Base-by-base conservation (phyloP, 1,140 invertebrate species). In the Trachelipus rathkii region DNA sequence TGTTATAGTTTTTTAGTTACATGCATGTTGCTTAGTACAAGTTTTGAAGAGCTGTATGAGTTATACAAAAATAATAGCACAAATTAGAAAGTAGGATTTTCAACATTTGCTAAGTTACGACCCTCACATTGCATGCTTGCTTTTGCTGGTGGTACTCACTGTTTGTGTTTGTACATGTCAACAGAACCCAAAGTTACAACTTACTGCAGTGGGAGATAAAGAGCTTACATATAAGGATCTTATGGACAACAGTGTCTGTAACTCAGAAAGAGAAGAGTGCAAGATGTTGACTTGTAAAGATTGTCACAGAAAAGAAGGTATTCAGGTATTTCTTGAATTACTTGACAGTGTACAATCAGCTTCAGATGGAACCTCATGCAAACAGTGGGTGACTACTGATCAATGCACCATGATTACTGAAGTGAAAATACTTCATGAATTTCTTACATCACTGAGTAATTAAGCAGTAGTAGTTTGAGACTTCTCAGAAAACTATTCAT, bases 151-250 rank as follows among this genome's bases (percentile, higher is more conserved):
- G 46, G 46, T 10, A 50, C 46, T 50, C 50, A 60, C 19, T 60
- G 19, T 60, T 8, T 60, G 50, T 60, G 1, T 60, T 60, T 60
- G 50, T 19, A 60, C 19, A 19, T 60, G 8, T 19, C 50, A 60
- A 4, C 50, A 60, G 8, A 60, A 60, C 50, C 50, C 19, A 60
- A 60, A 60, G 50, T 60, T 60, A 60, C 50, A 60, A 60, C 50
- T 60, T 2, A 8, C 1, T 60, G 50, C 8, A 13, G 2, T 60
- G 50, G 50, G 8, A 19, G 50, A 60, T 4, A 60, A 60, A 19
- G 68, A 21, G 3, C 23, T 70, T 70, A 23, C 68, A 23, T 70
- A 70, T 21, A 70, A 70, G 68, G 15, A 70, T 24, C 68, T 70
- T 70, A 21, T 2, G 24, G 68, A 70, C 21, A 5, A 21, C 68